A percentile compares a stretch with the other conserved stretches of the same genome.
These are phyloP conservation scores for Penaeus japonicus DNA, from an alignment of 1,140 invertebrate genomes.

Conservation along the genomic window DNA sequence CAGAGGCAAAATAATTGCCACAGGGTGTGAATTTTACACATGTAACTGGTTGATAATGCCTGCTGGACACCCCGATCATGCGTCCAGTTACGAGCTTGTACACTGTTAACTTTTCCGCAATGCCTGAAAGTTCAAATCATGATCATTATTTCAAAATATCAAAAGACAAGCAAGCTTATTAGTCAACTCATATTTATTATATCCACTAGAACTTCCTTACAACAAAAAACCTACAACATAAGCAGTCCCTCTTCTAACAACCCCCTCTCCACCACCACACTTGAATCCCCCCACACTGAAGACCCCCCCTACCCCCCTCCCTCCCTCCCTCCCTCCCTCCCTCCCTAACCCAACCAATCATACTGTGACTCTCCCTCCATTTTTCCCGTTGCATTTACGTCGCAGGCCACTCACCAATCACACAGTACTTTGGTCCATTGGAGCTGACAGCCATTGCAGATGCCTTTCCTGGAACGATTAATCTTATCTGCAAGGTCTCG, in stretches of 20 bases:
- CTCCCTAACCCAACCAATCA: neutral
- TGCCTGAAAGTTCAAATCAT: neutral
- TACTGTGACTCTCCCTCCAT: neutral
- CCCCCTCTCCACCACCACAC: too few species aligned
- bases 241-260: too few species aligned
- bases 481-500: slow-evolving; percentile 39
- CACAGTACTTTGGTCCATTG: slow-evolving; percentile 40
- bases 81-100: slow-evolving; percentile 45
- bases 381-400: neutral
- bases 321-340: too few species aligned
- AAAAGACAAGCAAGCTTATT: too few species aligned
- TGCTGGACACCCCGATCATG: slow-evolving; percentile 28
- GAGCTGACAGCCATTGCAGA: slow-evolving; percentile 35
- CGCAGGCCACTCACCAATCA: slow-evolving; percentile 15
- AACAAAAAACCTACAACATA: too few species aligned
- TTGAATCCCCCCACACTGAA: too few species aligned
- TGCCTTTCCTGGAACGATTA: slow-evolving; percentile 43
- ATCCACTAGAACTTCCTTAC: too few species aligned
- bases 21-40: slow-evolving; percentile 39
- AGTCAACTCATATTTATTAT: too few species aligned
- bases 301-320: too few species aligned
- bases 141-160: too few species aligned
- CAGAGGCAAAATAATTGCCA: slow-evolving; percentile 52
- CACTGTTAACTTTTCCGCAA: slow-evolving; percentile 42
- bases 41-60: slow-evolving; percentile 48